phyloP scores from a whole-genome alignment of 2,888 invertebrate genomes.

The Thymelicus sylvestris region DNA sequence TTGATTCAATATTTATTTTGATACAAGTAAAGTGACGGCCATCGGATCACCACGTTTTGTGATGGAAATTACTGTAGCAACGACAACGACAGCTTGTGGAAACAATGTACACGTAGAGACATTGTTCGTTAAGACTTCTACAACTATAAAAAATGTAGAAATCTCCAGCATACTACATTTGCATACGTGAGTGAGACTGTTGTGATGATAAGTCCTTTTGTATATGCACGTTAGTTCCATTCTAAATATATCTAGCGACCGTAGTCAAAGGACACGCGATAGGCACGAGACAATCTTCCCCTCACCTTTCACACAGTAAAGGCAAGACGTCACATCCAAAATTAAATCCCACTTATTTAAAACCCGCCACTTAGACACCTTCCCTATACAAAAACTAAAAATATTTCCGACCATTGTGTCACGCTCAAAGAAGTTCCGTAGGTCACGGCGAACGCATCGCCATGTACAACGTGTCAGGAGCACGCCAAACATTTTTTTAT shows the following conservation, averaged over 20 bases:
- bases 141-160: conserved; percentile 50
- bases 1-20: conserved; percentile 81
- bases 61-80: conserved; percentile 73
- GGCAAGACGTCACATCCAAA: conserved; percentile 77
- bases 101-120: conserved; percentile 57
- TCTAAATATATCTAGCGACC: conserved; percentile 60
- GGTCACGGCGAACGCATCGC: conserved; percentile 79
- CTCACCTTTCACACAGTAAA: conserved; percentile 71
- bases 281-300: conserved; percentile 78
- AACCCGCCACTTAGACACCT: conserved; percentile 83
- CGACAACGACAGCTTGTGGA: conserved; percentile 64
- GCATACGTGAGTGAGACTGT: conserved; percentile 1
- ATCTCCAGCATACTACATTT: conserved; percentile 41
- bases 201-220: conserved; percentile 26
- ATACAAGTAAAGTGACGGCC: conserved; percentile 78
- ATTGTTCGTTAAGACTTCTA: conserved; percentile 53
- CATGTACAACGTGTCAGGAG: conserved; percentile 82
- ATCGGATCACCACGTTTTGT: conserved; percentile 73
- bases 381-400: conserved; percentile 83
- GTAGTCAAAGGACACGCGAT: conserved; percentile 72
- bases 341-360: conserved; percentile 82
- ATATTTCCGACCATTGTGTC: conserved; percentile 81
- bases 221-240: conserved; percentile 35
- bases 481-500: conserved; percentile 84
- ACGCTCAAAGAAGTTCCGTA: conserved; percentile 82